Conservation (phyloP, 53 echinoderm and acorn worm genomes). For the Mesocentrotus franciscanus region DNA sequence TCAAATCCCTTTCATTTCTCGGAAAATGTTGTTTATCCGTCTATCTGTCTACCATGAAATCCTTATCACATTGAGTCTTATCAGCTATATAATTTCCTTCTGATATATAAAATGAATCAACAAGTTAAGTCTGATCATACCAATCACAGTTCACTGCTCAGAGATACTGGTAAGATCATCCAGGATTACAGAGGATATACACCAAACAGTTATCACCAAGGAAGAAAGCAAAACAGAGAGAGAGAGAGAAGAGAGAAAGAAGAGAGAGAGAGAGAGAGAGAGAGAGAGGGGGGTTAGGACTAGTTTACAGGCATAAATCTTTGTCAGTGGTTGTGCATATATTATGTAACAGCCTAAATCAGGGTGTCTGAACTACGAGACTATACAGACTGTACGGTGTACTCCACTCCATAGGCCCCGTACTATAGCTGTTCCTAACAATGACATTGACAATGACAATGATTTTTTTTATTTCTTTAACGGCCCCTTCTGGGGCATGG, state of each 20-base stretch:
- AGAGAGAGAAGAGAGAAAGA: background rate
- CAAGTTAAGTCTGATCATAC: background rate
- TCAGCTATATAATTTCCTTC: background rate
- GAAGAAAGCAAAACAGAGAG: background rate
- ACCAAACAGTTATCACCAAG: background rate
- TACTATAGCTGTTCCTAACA: background rate
- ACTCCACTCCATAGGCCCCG: no score
- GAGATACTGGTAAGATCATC: background rate
- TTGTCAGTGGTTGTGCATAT: no score
- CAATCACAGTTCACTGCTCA: background rate
- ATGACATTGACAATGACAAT: no score
- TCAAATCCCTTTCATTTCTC: background rate
- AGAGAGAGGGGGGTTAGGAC: background rate
- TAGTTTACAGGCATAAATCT: background rate
- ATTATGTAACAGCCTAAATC: no score
- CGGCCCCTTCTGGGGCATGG: no score
- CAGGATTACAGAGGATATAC: background rate
- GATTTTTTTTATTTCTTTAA: no score
- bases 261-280: background rate
- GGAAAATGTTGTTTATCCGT: background rate
- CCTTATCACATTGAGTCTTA: background rate
- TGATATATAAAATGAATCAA: background rate
- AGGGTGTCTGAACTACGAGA: no score
- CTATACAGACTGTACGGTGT: no score
- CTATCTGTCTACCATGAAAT: background rate